A percentile compares a stretch with the other conserved stretches of the same genome.
Evolutionary conservation across 2,888 invertebrate species (phyloP).

Genomic region (Gymnosoma rotundatum): DNA sequence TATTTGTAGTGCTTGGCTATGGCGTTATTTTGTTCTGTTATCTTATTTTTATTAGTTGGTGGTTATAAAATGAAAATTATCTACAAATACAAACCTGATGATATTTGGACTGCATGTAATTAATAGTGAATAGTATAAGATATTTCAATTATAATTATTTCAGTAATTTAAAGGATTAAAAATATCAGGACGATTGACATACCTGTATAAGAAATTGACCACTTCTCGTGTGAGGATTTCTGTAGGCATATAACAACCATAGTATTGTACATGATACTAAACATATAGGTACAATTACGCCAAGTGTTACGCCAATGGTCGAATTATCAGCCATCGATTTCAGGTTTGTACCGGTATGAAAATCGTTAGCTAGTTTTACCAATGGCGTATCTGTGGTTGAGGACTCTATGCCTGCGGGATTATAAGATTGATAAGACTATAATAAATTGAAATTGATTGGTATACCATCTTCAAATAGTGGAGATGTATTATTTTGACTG

Average conservation of each 20-base stretch:
- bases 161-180: neutral
- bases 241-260: conserved; percentile 97
- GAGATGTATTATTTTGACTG: conserved; percentile 70
- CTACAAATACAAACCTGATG: conserved; percentile 80
- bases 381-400: conserved; percentile 54
- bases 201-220: conserved; percentile 98
- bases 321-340: conserved; percentile 73
- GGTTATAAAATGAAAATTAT: conserved; percentile 8
- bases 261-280: conserved; percentile 86
- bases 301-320: conserved; percentile 83
- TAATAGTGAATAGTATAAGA: conserved; percentile 58
- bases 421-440: conserved; percentile 57
- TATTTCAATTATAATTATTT: neutral
- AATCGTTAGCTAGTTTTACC: conserved; percentile 52
- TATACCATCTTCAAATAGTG: conserved; percentile 42
- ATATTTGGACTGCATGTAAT: conserved; percentile 80
- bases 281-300: conserved; percentile 87
- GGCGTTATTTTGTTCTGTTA: neutral
- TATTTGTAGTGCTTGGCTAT: no score
- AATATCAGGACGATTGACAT: conserved; percentile 78
- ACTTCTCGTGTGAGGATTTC: conserved; percentile 96
- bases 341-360: conserved; percentile 61
- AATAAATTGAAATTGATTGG: conserved; percentile 49
- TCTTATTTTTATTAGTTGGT: neutral
- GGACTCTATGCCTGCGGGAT: conserved; percentile 59